Conservation (phyloP, 2,113 vertebrate species). For the Paratilapia polleni region DNA sequence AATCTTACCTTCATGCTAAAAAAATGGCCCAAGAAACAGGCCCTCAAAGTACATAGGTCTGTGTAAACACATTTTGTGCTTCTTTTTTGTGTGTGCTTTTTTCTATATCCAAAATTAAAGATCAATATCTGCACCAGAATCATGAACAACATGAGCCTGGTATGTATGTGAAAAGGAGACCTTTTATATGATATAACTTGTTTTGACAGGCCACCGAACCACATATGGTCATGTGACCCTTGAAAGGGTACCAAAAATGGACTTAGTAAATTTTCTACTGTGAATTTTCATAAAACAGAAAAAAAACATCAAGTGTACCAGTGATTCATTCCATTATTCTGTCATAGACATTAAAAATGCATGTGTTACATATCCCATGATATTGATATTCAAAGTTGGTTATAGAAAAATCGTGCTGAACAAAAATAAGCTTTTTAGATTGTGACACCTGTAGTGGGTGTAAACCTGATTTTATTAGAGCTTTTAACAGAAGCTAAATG, state of each 20-base stretch:
- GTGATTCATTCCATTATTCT: neutral
- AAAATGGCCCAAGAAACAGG: too few species aligned
- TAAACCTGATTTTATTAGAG: neutral
- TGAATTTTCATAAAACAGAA: neutral
- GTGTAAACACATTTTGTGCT: neutral
- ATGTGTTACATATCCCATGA: neutral
- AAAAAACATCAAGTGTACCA: neutral
- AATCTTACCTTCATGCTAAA: rapidly evolving
- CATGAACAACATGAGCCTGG: neutral
- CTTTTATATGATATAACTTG: neutral
- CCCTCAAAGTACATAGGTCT: too few species aligned
- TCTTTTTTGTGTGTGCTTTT: neutral
- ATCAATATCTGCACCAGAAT: neutral
- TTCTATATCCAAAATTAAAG: neutral
- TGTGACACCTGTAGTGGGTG: neutral
- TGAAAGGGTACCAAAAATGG: neutral
- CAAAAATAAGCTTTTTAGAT: neutral
- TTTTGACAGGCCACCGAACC: neutral
- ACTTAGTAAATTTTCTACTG: rapidly evolving
- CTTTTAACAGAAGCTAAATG: neutral
- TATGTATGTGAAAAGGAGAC: neutral
- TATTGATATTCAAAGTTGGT: neutral
- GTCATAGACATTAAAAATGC: neutral
- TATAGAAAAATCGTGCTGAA: neutral
- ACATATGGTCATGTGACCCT: neutral